Evolutionary conservation across 2,113 vertebrate species (phyloP), one percentile per base, ranked within the genome.

Genomic region (Pterophyllum scalare): DNA sequence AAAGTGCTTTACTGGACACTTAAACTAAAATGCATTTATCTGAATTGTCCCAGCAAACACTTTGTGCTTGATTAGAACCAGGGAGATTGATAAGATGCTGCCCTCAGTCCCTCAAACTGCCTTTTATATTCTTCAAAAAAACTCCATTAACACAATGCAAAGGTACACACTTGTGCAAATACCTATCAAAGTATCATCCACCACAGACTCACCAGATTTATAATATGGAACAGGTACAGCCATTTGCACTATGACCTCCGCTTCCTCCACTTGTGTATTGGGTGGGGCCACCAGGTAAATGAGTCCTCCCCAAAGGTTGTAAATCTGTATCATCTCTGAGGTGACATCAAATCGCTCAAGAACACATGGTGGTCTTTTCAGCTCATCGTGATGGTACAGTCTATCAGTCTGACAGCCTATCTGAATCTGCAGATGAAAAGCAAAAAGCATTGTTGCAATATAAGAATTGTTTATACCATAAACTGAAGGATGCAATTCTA

Each of bases 331-430:
- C 88, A 81, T 95, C 20, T 75, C 89, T 12, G 77, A 67, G 35
- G 79, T 56, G 9, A 96, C 75, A 20, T 86, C 24, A n/a, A 95
- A 93, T 2, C 49, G 79, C 76, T 89, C 85, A 43, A 92, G 67
- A 19, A 96, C 94, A 28, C 89, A 84, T 0, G 94, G 89, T 7
- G 93, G 91, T 26, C 92, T 91, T 75, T 90, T 95, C 80, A 97
- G 22, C 49, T 88, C 64, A 0, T 14, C 11, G 1, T 56, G n/a
- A 7, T 72, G 28, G 0, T 90, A 72, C 3, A 97, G 85, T 12
- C 56, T 9, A 82, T 96, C 95, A 2, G 94, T 92, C 46, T 97
- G 96, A 88, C 95, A 96, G 58, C 95, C 92, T 1, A 96, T 89
- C 83, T 96, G 95, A 46, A 96, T 82, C 96, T 96, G 88, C 3